These are phyloP conservation scores for Hypena proboscidalis DNA, from an alignment of 2,888 invertebrate species.

Conservation along the genomic window DNA sequence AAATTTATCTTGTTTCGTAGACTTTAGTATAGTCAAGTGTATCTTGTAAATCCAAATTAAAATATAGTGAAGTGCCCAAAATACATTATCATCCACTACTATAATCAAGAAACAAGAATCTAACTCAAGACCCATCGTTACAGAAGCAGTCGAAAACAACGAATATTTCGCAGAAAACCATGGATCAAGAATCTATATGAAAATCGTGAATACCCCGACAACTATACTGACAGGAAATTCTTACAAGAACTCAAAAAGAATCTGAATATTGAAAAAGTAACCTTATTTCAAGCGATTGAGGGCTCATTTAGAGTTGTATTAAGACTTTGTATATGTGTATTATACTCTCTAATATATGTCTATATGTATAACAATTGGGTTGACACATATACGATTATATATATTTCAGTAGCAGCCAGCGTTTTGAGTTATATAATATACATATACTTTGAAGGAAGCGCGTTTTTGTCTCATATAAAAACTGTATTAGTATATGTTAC, in stretches of 20 bases:
- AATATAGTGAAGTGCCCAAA: no score
- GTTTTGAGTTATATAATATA: slow-evolving; percentile 87
- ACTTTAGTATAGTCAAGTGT: no score
- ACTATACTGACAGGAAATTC: slow-evolving; percentile 95
- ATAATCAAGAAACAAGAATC: slow-evolving; percentile 8
- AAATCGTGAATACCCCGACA: slow-evolving; percentile 94
- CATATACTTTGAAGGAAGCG: slow-evolving; percentile 60
- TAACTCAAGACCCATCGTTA: slow-evolving; percentile 56
- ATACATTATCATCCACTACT: no score
- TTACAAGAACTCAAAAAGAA: slow-evolving; percentile 94
- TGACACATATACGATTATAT: slow-evolving; percentile 87
- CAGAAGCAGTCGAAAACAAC: slow-evolving; percentile 70
- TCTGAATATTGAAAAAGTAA: slow-evolving; percentile 90
- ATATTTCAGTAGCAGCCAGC: slow-evolving; percentile 83
- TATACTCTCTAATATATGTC: slow-evolving; percentile 90
- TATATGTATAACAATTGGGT: slow-evolving; percentile 89
- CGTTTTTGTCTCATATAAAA: slow-evolving; percentile 87
- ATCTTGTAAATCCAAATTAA: no score
- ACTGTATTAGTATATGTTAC: slow-evolving; percentile 93
- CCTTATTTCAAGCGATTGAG: slow-evolving; percentile 88
- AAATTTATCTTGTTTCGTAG: no score
- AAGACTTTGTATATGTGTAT: slow-evolving; percentile 91
- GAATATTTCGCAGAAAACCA: slow-evolving; percentile 66
- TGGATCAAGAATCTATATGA: slow-evolving; percentile 97
- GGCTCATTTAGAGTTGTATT: slow-evolving; percentile 93